Base-by-base conservation (phyloP, 2,888 invertebrate species). In the Antheraea yamamai region DNA sequence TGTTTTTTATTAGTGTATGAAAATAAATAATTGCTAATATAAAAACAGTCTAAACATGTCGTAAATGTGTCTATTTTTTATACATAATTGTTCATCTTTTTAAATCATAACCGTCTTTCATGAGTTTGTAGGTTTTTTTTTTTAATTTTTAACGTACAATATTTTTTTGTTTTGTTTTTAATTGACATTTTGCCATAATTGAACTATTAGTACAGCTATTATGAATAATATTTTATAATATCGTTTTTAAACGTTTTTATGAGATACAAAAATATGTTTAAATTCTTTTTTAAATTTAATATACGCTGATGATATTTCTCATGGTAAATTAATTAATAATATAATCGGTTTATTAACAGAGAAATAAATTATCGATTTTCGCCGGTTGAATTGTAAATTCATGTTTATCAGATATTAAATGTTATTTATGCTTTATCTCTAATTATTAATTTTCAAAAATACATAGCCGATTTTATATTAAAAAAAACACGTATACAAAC, bases 1-100 rank as follows among this genome's bases (percentile, higher is more conserved):
- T 70, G 70, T 70, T 70, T 70, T 70, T 39, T 70, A 70, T 70
- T 70, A 70, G 70, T n/a, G 7, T 20, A 10, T 39, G 70, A 10
- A 20, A 23, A 20, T 20, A 39, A 35, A 39, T 26, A 16, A 68
- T 68, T 18, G 39, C 70, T 35, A 70, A 70, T 70, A 39, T 39
- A 20, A 39, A 39, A 70, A 39, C 39, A 70, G 70, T 70, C 39
- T 70, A 70, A 70, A 39, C 35, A 70, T 39, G 1, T 66, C 16
- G 30, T 14, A 18, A 16, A 35, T n/a, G 23, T 35, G 39, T 39
- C 14, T 39, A 20, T 70, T 39, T 8, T 70, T 70, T 12, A 61
- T 10, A 61, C 26, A 26, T 14, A 26, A 64, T 26, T 66, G 12
- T 66, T 61, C n/a, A 8, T 58, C n/a, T 61, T 58, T 61, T 61